A percentile compares a stretch with the other conserved stretches of the same genome.
Evolutionary conservation across 2,888 invertebrate species (phyloP).

Genomic region (Unio pictorum): DNA sequence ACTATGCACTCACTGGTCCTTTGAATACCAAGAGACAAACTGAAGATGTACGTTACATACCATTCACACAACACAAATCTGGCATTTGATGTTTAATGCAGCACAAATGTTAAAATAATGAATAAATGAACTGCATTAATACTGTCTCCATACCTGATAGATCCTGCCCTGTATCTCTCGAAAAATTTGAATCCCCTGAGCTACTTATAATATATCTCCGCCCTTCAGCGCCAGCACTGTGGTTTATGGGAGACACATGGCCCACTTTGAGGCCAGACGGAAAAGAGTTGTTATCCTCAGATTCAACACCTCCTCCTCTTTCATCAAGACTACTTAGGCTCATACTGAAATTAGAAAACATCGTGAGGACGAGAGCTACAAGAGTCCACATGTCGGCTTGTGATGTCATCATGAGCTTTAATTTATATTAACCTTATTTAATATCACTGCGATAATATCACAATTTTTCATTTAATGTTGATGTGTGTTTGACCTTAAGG

Average conservation of each 20-base stretch:
- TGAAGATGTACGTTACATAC: too few species aligned
- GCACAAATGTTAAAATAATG: too few species aligned
- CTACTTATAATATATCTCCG: slow-evolving; percentile 9
- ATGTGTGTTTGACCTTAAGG: too few species aligned
- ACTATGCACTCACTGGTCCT: too few species aligned
- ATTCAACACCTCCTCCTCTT: slow-evolving; percentile 44
- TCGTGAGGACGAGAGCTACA: not conserved
- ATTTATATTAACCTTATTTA: not conserved
- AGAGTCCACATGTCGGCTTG: not conserved
- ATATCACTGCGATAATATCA: not conserved
- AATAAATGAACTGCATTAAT: too few species aligned
- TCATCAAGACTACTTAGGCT: slow-evolving; percentile 58
- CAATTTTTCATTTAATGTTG: not conserved
- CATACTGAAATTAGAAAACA: slow-evolving; percentile 38
- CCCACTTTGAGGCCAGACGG: slow-evolving; percentile 29
- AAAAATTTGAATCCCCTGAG: slow-evolving; percentile 8
- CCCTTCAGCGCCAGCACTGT: slow-evolving; percentile 17
- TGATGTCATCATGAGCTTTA: not conserved
- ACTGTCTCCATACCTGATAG: too few species aligned
- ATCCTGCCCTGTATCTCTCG: too few species aligned
- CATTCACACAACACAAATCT: too few species aligned
- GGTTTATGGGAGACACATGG: slow-evolving; percentile 10
- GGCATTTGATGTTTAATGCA: too few species aligned
- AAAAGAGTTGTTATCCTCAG: slow-evolving; percentile 48
- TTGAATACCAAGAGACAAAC: too few species aligned